Percentiles rank a stretch among this genome's conserved stretches.
These are phyloP conservation scores for Trichoplusia ni DNA, from an alignment of 1,140 invertebrate species.

Conservation along the genomic window DNA sequence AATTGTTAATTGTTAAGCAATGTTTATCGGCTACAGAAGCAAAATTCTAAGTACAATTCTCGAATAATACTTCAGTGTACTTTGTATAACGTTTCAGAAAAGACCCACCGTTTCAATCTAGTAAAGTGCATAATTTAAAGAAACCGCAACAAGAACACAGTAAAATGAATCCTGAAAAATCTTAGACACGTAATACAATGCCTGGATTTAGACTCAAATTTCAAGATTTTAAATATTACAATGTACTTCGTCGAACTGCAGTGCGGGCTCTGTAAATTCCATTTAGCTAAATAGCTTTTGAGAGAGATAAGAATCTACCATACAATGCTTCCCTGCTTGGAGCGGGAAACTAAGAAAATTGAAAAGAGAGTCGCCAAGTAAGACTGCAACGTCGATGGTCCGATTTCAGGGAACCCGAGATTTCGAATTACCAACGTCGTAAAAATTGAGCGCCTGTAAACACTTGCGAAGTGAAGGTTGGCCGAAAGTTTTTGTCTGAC, in stretches of 20 bases:
- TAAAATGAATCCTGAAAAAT: slow-evolving; percentile 56
- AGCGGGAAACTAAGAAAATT: slow-evolving; percentile 80
- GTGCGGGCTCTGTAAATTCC: slow-evolving; percentile 80
- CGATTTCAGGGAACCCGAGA: slow-evolving; percentile 76
- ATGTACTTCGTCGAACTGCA: slow-evolving; percentile 80
- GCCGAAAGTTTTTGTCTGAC: slow-evolving; percentile 66
- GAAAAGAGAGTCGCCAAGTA: slow-evolving; percentile 79
- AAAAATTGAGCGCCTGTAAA: slow-evolving; percentile 75
- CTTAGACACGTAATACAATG: slow-evolving; percentile 67
- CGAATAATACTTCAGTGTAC: slow-evolving; percentile 15
- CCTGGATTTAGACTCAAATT: slow-evolving; percentile 72
- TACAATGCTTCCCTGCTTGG: slow-evolving; percentile 77
- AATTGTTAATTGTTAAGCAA: slow-evolving; percentile 65
- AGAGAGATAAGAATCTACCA: slow-evolving; percentile 80
- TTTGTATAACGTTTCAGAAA: slow-evolving; percentile 24
- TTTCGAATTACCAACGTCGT: slow-evolving; percentile 72
- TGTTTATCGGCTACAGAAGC: slow-evolving; percentile 32
- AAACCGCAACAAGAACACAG: slow-evolving; percentile 32
- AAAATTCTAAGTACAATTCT: slow-evolving; percentile 14
- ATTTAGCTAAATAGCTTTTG: slow-evolving; percentile 81
- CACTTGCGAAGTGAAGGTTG: slow-evolving; percentile 54
- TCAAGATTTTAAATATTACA: slow-evolving; percentile 81
- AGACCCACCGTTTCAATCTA: slow-evolving; percentile 45
- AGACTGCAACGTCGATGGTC: slow-evolving; percentile 72
- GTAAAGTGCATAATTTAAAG: slow-evolving; percentile 54